Evolutionary conservation across 2,797 vertebrate species (phyloP), one percentile per base, ranked within the genome.

Genomic region (Thunnus albacares): DNA sequence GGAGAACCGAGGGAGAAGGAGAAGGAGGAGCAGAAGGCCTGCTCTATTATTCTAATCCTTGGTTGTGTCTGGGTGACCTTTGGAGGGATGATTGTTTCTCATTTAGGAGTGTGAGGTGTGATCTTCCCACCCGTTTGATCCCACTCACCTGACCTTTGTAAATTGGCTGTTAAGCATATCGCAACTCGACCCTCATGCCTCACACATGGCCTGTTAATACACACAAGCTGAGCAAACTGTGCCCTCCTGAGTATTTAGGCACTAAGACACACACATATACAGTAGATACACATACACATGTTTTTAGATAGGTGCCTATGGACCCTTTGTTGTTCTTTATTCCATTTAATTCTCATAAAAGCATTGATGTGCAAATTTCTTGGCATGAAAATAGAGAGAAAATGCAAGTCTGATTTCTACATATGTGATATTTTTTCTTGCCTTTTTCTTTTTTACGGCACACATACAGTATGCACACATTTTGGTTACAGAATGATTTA

Each of bases 101-200:
- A 95, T 95, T 96, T 95, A 95, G 94, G 94, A 95, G 93, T 95
- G 93, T 93, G 93, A 96, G 95, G 92, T 94, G 95, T 95, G 95
- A 96, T 96, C 94, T 95, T 95, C 95, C 92, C 93, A 94, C 94
- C 93, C 91, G 80, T 95, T 95, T 96, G 95, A 96, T 96, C 93
- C 93, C 88, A 80, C 94, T 94, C 94, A 95, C 95, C 94, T 96
- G 95, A 96, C 96, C 96, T 96, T 96, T 96, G 96, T 96, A 96
- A 96, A 96, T 96, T 96, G 96, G 94, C 96, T 96, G 95, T 96
- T 96, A 95, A 96, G 95, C 95, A 96, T 94, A 96, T 94, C 93
- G 92, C 90, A 90, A 91, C 92, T 94, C 86, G 86, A 95, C 93
- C 91, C 92, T 85, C 78, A 69, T 87, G 92, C 89, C 92, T 89